Conservation (phyloP, 2,113 vertebrate species). For the Actinemys pallida region DNA sequence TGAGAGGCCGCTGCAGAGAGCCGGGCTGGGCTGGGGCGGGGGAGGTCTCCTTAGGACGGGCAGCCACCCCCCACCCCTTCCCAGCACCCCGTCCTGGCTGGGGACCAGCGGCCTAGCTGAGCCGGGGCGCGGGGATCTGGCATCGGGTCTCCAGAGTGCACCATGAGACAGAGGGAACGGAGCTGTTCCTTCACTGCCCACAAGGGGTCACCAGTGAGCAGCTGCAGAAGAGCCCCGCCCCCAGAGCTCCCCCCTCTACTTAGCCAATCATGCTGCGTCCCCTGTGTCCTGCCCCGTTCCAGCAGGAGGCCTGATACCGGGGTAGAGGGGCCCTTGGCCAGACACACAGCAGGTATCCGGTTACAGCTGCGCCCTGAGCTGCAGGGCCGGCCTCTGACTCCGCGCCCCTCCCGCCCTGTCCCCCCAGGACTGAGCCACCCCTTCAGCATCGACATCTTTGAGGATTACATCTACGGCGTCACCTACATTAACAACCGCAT, state of each 20-base stretch:
- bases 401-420: fast-evolving
- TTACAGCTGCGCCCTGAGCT: fast-evolving
- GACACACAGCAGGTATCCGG: neutral
- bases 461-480: slow-evolving; percentile 97
- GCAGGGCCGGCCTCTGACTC: neutral
- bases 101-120: neutral
- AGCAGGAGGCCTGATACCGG: fast-evolving
- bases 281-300: fast-evolving
- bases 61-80: too few species aligned
- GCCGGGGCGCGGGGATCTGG: neutral
- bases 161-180: too few species aligned
- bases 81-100: neutral
- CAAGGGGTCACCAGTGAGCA: neutral
- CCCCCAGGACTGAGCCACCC: slow-evolving; percentile 91
- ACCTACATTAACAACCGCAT: slow-evolving; percentile 97
- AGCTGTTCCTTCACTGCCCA: neutral
- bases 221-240: neutral
- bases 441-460: slow-evolving; percentile 98
- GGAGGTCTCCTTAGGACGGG: fast-evolving
- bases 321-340: neutral
- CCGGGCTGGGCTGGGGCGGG: neutral
- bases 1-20: neutral
- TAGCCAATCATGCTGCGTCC: neutral
- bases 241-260: neutral
- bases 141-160: neutral